A percentile compares a stretch with the other conserved stretches of the same genome.
Conservation (phyloP, 2,113 vertebrate genomes). For the Hyperopisus bebe region DNA sequence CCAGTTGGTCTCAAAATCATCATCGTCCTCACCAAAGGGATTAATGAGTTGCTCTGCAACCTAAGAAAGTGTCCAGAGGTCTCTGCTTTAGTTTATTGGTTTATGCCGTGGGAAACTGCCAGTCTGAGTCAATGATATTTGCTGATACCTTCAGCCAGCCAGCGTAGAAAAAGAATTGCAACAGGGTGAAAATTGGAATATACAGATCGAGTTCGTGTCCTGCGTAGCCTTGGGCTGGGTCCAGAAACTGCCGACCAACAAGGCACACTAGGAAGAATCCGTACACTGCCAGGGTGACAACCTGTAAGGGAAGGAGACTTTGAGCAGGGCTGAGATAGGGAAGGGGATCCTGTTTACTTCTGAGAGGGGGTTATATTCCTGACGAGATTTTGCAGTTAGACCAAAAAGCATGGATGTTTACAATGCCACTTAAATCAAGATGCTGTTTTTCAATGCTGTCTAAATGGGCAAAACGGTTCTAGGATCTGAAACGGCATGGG, state of each 20-base stretch:
- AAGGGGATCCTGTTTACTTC: not conserved
- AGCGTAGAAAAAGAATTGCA: constrained; percentile 91
- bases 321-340: not conserved
- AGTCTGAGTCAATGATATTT: not conserved
- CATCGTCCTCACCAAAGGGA: constrained; percentile 87
- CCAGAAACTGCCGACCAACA: constrained; percentile 87
- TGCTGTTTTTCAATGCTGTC: not conserved
- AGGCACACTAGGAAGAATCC: constrained; percentile 89
- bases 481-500: not conserved
- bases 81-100: not conserved
- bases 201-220: constrained; percentile 83
- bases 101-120: not conserved
- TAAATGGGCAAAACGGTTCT: not conserved
- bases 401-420: not conserved
- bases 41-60: constrained; percentile 88
- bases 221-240: constrained; percentile 73
- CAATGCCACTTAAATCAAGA: not conserved
- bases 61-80: constrained; percentile 45
- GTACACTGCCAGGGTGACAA: constrained; percentile 88
- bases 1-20: constrained; percentile 87
- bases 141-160: constrained; percentile 85
- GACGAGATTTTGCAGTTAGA: not conserved
- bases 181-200: constrained; percentile 83
- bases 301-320: constrained; percentile 50
- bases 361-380: not conserved